Percentiles rank a stretch among this genome's conserved stretches.
phyloP scores from a whole-genome alignment of 1,140 invertebrate species.

The Diploscapter pachys region DNA sequence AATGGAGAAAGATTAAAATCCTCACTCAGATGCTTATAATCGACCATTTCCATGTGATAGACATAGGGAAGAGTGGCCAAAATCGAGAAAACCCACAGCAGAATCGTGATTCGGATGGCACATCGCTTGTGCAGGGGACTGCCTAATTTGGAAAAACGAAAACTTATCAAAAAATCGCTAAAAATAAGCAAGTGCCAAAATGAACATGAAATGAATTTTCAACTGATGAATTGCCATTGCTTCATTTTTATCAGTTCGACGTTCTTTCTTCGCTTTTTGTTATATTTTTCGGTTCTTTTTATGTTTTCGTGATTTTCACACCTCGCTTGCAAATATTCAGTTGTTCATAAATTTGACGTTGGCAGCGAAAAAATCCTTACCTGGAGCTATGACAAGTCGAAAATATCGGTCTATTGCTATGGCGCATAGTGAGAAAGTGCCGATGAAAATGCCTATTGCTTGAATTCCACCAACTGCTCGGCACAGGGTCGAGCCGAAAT shows the following conservation, averaged over 20 bases:
- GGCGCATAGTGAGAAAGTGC: constrained; percentile 36
- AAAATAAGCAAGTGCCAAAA: neutral
- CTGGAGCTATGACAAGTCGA: constrained; percentile 30
- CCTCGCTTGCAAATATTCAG: no score
- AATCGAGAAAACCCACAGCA: constrained; percentile 30
- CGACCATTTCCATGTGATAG: constrained; percentile 31
- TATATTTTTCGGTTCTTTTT: no score
- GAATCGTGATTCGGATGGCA: constrained; percentile 35
- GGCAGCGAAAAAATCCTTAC: neutral
- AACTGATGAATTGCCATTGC: no score
- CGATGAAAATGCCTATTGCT: constrained; percentile 39
- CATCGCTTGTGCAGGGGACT: constrained; percentile 25
- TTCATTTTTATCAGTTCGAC: no score
- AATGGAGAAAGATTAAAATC: constrained; percentile 8
- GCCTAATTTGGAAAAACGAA: constrained; percentile 2
- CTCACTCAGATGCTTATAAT: constrained; percentile 9
- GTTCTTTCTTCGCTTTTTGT: neutral
- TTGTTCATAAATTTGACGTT: neutral
- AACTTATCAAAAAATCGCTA: neutral
- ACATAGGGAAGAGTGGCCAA: constrained; percentile 32
- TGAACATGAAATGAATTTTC: no score
- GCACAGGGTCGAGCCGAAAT: constrained; percentile 32
- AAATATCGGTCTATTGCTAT: constrained; percentile 40
- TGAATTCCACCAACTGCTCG: constrained; percentile 24
- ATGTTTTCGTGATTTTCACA: no score